These are phyloP conservation scores for Isoperla grammatica DNA, from an alignment of 2,888 invertebrate genomes.

Conservation along the genomic window DNA sequence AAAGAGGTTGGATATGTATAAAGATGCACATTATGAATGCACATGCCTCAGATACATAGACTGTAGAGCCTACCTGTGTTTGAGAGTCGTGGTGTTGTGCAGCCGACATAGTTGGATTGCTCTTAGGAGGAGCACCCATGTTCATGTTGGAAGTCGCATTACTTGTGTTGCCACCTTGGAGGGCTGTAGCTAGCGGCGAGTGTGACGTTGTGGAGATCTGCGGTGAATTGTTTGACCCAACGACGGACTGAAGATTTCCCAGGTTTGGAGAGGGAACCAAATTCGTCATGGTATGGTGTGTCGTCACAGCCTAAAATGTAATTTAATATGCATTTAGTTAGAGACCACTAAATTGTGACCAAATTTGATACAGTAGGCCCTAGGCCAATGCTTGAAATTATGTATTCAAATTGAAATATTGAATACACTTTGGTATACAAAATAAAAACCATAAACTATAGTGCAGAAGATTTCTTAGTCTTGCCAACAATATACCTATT, in stretches of 20 bases:
- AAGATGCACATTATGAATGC: too few relatives aligned
- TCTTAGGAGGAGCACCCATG: slow-evolving; percentile 20
- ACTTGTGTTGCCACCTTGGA: slow-evolving; percentile 20
- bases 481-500: too few relatives aligned
- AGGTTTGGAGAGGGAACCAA: slow-evolving; percentile 2
- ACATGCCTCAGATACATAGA: too few relatives aligned
- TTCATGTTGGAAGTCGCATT: slow-evolving; percentile 1
- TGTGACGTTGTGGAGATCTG: slow-evolving; percentile 18
- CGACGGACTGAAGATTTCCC: slow-evolving; percentile 20
- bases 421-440: too few relatives aligned
- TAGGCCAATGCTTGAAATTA: too few relatives aligned
- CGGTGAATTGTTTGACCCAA: slow-evolving; percentile 15
- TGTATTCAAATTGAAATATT: background rate
- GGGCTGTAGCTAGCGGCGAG: slow-evolving; percentile 18
- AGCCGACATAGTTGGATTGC: background rate
- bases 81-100: background rate
- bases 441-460: too few relatives aligned
- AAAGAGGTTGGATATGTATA: too few relatives aligned
- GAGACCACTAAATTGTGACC: too few relatives aligned
- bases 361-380: too few relatives aligned
- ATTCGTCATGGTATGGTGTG: background rate
- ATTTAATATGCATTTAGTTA: too few relatives aligned
- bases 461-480: too few relatives aligned
- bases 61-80: background rate
- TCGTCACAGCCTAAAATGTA: slow-evolving; percentile 7